Evolutionary conservation across 37 sponge, comb jelly and placozoan species (phyloP), one percentile per base, ranked within the genome.

Genomic region (Ephydatia muelleri): DNA sequence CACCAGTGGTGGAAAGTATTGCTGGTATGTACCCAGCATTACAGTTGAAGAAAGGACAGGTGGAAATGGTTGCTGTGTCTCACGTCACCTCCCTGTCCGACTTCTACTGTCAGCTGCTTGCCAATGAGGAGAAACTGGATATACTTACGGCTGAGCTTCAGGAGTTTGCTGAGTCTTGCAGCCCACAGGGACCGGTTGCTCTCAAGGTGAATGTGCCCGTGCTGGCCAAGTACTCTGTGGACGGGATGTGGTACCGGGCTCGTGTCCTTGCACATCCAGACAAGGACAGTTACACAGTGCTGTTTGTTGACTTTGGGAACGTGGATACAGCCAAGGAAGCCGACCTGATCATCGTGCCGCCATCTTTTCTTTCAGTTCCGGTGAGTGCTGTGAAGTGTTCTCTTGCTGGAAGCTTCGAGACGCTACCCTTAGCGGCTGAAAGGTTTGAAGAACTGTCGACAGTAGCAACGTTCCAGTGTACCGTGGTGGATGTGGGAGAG

Each of bases 241-340:
- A 95, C 73, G 78, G 66, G 14, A 16, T 73, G 75, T 95, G 95
- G 95, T 81, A 92, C 73, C 76, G 95, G n/a, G 93, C 87, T 0
- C 82, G 87, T 31, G 90, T 95, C 11, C 0, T 39, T 9, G 84
- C 37, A n/a, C 34, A 38, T 31, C 65, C 78, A 21, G 65, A 69
- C 2, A 35, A 71, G 25, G 70, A 29, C 8, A 0, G 19, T 14
- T 57, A 57, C 57, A 57, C 1, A 21, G 89, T 94, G 12, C 67
- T 84, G 0, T 94, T 79, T 81, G 88, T 94, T 72, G 95, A 94
- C 67, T 94, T 69, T 83, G 95, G 95, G 21, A 94, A 94, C 79
- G 66, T 26, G 25, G 95, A 88, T 66, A 30, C 12, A 28, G 74
- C 85, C 0, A 26, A 85, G 13, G 38, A 68, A 21, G 26, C 81